Evolutionary conservation across 2,888 invertebrate genomes (phyloP).

Genomic region (Hirtodrosophila duncani): DNA sequence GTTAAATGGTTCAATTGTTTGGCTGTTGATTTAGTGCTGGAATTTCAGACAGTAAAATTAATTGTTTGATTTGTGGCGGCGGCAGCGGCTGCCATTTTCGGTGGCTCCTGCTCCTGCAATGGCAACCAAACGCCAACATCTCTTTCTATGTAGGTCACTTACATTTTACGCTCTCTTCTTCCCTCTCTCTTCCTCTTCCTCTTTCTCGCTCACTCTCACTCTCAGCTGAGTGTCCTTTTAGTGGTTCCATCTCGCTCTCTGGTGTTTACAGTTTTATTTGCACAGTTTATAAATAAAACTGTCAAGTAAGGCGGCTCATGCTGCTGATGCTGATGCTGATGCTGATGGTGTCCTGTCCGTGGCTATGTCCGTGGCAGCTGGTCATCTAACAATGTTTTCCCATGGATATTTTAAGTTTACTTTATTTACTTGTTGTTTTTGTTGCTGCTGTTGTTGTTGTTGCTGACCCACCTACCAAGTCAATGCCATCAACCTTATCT

Average conservation of each 20-base stretch:
- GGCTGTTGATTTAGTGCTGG: constrained; percentile 69
- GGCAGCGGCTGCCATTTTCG: constrained; percentile 6
- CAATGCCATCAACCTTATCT: no score
- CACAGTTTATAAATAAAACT: constrained; percentile 67
- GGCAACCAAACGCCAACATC: constrained; percentile 8
- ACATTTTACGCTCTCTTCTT: neutral
- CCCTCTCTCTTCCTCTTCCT: constrained; percentile 1
- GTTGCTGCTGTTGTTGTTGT: neutral
- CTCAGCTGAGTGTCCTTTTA: constrained; percentile 23
- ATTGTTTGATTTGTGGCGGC: constrained; percentile 64
- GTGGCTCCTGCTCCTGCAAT: neutral
- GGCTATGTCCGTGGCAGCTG: constrained; percentile 23
- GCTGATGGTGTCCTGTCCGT: constrained; percentile 27
- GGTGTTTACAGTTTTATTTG: constrained; percentile 62
- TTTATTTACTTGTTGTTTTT: constrained; percentile 5
- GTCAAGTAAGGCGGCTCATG: constrained; percentile 44
- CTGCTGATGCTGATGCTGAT: constrained; percentile 42
- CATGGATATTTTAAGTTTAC: constrained; percentile 19
- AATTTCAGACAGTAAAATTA: constrained; percentile 67
- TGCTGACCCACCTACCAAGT: no score
- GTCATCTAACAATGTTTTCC: constrained; percentile 40
- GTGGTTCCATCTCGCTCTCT: constrained; percentile 4
- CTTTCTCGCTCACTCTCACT: neutral
- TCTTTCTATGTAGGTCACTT: constrained; percentile 27
- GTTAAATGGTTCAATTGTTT: constrained; percentile 72